Percentiles rank a stretch among this genome's conserved stretches.
Conservation (phyloP, 2,888 invertebrate genomes). For the Lycia hirtaria region DNA sequence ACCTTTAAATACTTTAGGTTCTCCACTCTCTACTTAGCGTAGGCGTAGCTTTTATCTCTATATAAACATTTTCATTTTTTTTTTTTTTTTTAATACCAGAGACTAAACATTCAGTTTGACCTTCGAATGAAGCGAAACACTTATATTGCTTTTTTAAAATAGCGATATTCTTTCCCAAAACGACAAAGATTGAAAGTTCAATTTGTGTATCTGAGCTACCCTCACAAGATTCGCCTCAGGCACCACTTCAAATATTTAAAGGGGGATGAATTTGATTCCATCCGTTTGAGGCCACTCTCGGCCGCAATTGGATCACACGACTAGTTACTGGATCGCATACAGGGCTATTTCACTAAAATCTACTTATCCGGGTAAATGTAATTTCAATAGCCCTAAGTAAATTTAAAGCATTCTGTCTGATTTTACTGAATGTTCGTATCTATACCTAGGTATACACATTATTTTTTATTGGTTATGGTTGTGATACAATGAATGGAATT, state of each 20-base stretch:
- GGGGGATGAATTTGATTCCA: constrained; percentile 76
- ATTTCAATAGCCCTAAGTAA: constrained; percentile 72
- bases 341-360: constrained; percentile 72
- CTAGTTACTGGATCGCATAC: constrained; percentile 64
- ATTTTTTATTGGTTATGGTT: no score
- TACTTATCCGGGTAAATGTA: constrained; percentile 58
- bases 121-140: neutral
- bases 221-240: constrained; percentile 47
- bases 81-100: neutral
- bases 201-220: constrained; percentile 29
- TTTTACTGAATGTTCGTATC: neutral
- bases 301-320: constrained; percentile 81
- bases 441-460: neutral
- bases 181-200: constrained; percentile 25
- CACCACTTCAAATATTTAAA: constrained; percentile 82
- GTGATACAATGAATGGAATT: no score
- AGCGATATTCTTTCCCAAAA: constrained; percentile 16
- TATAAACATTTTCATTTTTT: no score
- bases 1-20: neutral
- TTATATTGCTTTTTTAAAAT: constrained; percentile 3
- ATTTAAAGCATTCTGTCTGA: constrained; percentile 52
- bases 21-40: no score
- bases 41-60: no score
- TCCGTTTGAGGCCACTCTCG: constrained; percentile 56
- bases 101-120: neutral